A percentile compares a stretch with the other conserved stretches of the same genome.
These are phyloP conservation scores for Euura lappo DNA, from an alignment of 1,140 invertebrate genomes.

Conservation along the genomic window DNA sequence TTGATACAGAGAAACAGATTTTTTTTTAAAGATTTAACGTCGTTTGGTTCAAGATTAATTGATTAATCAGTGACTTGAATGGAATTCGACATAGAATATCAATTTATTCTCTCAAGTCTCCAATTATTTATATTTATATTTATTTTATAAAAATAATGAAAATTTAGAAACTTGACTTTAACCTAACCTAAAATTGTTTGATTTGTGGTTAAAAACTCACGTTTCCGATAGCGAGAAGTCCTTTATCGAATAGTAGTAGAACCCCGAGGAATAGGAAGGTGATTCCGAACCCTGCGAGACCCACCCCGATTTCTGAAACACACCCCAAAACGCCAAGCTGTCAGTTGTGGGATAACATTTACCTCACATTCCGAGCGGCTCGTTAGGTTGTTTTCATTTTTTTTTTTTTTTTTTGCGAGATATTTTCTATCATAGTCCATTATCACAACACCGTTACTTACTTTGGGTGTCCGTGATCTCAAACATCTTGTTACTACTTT, in stretches of 20 bases:
- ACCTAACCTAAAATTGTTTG: background rate
- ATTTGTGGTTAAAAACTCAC: constrained; percentile 66
- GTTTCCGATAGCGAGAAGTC: constrained; percentile 97
- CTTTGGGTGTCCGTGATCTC: constrained; percentile 77
- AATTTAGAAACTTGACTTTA: too few species aligned
- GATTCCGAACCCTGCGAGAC: constrained; percentile 94
- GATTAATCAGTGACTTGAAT: background rate
- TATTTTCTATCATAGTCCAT: constrained; percentile 21
- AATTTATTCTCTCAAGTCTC: too few species aligned
- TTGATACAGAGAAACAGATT: background rate
- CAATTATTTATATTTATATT: too few species aligned
- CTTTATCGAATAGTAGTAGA: constrained; percentile 96
- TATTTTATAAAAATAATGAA: background rate
- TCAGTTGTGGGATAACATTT: background rate
- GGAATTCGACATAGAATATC: too few species aligned
- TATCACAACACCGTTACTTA: constrained; percentile 54
- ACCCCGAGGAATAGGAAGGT: constrained; percentile 95
- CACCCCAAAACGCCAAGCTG: constrained; percentile 30
- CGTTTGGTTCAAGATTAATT: constrained; percentile 13
- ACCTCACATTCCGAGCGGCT: background rate
- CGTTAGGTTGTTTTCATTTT: background rate
- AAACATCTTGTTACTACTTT: constrained; percentile 63
- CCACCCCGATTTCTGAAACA: constrained; percentile 94
- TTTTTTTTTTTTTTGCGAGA: constrained; percentile 3
- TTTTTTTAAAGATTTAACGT: constrained; percentile 15